phyloP scores from a whole-genome alignment of 2,113 vertebrate genomes.

The Phoenicopterus ruber region DNA sequence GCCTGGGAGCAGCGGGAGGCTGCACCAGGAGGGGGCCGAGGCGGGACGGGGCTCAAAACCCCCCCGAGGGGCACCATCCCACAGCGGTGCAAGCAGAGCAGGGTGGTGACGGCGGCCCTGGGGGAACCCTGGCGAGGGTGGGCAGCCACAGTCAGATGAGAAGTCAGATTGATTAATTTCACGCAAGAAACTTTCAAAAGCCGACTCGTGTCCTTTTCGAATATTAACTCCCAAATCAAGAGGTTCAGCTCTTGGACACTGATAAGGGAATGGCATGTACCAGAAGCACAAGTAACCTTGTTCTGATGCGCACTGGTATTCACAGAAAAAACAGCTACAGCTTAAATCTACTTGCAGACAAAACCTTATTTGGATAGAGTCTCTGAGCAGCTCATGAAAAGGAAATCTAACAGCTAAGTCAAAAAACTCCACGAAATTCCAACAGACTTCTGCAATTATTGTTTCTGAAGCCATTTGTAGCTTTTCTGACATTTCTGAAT shows the following conservation, averaged over 20 bases:
- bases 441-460: not conserved
- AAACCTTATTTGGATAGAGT: not conserved
- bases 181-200: not conserved
- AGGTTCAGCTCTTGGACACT: not conserved
- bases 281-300: not conserved
- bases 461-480: not conserved
- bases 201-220: fast-evolving
- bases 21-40: not conserved
- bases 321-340: not conserved
- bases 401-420: not conserved
- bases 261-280: not conserved
- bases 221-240: not conserved
- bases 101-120: not conserved
- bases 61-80: fast-evolving
- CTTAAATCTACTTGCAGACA: not conserved
- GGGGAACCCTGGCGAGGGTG: fast-evolving
- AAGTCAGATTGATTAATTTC: not conserved
- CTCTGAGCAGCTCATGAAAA: not conserved
- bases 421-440: not conserved
- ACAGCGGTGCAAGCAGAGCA: not conserved
- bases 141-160: not conserved
- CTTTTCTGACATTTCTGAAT: not conserved
- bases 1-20: not conserved
- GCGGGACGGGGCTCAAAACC: not conserved
- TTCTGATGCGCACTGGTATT: not conserved